Conservation (phyloP, 1,140 invertebrate genomes). For the Zelostemma sp. region DNA sequence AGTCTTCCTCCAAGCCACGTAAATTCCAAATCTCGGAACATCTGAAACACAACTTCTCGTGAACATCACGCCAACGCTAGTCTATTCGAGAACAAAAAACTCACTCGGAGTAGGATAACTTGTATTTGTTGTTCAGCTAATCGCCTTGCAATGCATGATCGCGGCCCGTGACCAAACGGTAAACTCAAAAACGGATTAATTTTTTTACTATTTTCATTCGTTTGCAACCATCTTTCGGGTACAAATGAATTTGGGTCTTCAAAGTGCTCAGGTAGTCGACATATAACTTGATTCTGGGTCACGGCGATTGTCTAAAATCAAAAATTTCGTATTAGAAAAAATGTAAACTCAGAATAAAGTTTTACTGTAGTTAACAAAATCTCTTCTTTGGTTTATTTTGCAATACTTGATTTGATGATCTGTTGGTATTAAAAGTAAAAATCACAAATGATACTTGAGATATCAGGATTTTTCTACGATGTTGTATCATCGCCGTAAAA, state of each 20-base stretch:
- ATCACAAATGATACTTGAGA: no score
- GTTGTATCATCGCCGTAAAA: constrained; percentile 5
- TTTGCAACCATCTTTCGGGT: constrained; percentile 82
- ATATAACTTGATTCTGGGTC: constrained; percentile 88
- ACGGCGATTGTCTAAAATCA: constrained; percentile 86
- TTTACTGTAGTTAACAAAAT: no score
- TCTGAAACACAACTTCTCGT: constrained; percentile 70
- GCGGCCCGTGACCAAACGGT: constrained; percentile 90
- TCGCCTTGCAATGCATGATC: constrained; percentile 88
- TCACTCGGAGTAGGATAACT: constrained; percentile 82
- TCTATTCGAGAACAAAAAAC: constrained; percentile 36
- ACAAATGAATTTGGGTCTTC: constrained; percentile 76
- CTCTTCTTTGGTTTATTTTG: no score
- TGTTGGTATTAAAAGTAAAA: no score
- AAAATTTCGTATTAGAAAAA: constrained; percentile 17
- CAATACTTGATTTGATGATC: no score
- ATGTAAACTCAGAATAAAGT: neutral
- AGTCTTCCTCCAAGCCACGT: constrained; percentile 76
- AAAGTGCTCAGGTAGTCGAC: constrained; percentile 80
- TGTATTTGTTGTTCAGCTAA: constrained; percentile 91
- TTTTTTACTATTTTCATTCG: constrained; percentile 67
- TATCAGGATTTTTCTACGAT: neutral
- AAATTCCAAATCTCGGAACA: constrained; percentile 77
- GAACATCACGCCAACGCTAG: constrained; percentile 10
- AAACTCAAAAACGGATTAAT: constrained; percentile 82